phyloP scores from a whole-genome alignment of 2,113 vertebrate genomes.

The Atrichornis clamosus region DNA sequence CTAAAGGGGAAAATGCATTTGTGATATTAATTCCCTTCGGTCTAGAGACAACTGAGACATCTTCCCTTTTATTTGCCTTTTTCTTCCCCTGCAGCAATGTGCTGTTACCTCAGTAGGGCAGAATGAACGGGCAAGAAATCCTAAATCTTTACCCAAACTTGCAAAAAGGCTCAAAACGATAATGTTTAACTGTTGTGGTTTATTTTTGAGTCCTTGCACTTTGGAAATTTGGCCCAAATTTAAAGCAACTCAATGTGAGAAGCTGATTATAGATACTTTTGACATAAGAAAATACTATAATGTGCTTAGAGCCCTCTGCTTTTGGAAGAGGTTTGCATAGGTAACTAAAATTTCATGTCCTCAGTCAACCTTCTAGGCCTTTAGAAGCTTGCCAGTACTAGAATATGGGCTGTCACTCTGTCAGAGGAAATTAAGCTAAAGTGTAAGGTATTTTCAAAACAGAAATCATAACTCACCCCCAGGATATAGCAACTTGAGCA shows the following conservation, averaged over 20 bases:
- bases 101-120: background rate
- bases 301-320: background rate
- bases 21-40: background rate
- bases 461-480: background rate
- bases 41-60: background rate
- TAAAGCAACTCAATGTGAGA: background rate
- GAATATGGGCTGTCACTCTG: background rate
- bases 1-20: background rate
- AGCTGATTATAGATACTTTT: background rate
- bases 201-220: background rate
- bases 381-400: background rate
- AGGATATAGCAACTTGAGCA: background rate
- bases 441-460: background rate
- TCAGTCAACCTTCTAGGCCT: background rate
- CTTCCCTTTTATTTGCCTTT: background rate
- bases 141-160: background rate
- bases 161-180: background rate
- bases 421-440: conserved; percentile 3
- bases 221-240: background rate
- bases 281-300: background rate
- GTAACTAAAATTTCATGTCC: background rate
- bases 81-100: background rate
- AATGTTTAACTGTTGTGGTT: background rate
- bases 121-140: background rate
- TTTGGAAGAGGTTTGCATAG: background rate